Base-by-base conservation (phyloP, 1,140 invertebrate species). In the Cryptotermes secundus region DNA sequence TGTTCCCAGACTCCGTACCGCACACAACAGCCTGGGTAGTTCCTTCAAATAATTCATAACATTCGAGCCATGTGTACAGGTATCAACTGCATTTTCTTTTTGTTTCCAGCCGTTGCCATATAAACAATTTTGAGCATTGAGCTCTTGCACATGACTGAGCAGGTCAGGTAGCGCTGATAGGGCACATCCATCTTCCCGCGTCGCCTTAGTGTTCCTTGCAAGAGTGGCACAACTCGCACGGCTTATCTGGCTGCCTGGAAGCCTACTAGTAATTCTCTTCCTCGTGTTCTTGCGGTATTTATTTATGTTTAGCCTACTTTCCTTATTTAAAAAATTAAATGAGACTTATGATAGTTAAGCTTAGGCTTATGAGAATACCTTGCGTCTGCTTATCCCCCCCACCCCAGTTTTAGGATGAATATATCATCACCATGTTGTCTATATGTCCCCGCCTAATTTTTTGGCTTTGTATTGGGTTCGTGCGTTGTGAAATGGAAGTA, bases 161-260 rank as follows among this genome's bases (percentile, higher is more conserved):
- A 65, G 59, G 59, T n/a, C 59, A 65, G 59, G n/a, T 65, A 65
- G 59, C 59, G 59, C n/a, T 65, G 59, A 65, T 65, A 65, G 59
- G 22, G 59, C 59, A 65, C 59, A 65, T 65, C 59, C 59, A 65
- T 65, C 59, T 65, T 65, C 24, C n/a, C 4, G 26, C 59, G 59
- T 65, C 59, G 59, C 59, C 2, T 65, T 65, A 65, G 59, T 65
- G 59, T 65, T 31, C 19, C 26, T 26, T 65, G 59, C 12, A 65
- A 65, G 4, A 65, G 59, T 7, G 59, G n/a, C 59, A 65, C 26
- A 65, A 65, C 24, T n/a, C 59, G n/a, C 59, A 65, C 59, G n/a
- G 24, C 22, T n/a, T n/a, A 65, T 65, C 59, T 24, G 24, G 53
- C 53, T 59, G 16, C 16, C 53, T 59, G 53, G 19, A 59, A 59